phyloP scores from a whole-genome alignment of 2,113 vertebrate genomes.

The Halichoerus grypus region DNA sequence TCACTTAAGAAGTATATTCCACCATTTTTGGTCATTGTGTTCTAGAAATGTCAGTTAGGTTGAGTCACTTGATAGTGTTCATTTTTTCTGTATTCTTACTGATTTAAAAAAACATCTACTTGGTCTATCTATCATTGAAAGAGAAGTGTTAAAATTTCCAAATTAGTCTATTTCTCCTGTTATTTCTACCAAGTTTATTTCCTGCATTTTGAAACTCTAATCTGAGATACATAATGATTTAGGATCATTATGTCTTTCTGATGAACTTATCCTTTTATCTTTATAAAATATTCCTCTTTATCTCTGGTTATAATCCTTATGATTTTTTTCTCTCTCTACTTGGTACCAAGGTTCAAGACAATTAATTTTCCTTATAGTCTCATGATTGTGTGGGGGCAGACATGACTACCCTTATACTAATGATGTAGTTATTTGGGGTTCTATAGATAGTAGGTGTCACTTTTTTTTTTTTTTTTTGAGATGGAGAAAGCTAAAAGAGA shows the following conservation, averaged over 20 bases:
- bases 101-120: neutral
- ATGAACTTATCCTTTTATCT: neutral
- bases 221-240: neutral
- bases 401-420: neutral
- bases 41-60: neutral
- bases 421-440: neutral
- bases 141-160: neutral
- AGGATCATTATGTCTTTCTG: conserved; percentile 11
- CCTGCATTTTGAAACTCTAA: conserved; percentile 17
- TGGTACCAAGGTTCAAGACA: neutral
- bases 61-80: neutral
- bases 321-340: neutral
- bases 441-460: neutral
- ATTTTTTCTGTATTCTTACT: neutral
- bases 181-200: neutral
- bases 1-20: neutral
- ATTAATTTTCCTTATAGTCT: neutral
- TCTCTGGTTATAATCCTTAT: neutral
- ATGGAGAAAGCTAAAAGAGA: neutral
- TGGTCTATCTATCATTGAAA: neutral
- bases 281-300: neutral
- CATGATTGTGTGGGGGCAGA: neutral
- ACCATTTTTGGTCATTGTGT: neutral
- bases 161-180: neutral
- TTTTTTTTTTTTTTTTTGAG: neutral